Base-by-base conservation (phyloP, 2,113 vertebrate species). In the Oreamnos americanus region DNA sequence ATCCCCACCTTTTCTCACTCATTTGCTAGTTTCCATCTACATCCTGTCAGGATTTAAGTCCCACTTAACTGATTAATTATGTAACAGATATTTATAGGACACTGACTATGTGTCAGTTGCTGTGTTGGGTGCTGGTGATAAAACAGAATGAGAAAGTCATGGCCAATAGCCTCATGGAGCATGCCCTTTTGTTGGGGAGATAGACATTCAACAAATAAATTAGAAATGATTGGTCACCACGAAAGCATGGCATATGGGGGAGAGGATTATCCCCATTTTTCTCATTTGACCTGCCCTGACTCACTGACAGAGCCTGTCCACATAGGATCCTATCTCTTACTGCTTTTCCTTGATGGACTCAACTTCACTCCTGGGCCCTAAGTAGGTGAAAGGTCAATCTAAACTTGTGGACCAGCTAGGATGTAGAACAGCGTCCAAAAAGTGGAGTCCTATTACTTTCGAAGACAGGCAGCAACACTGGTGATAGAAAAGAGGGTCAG, bases 261-360 rank as follows among this genome's bases (percentile, higher is more conserved):
- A 95, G 23, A 97, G 12, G n/a, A 90, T 51, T 33, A n/a, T 33
- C n/a, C 21, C 3, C 4, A 67, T 85, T 96, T 96, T 55, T 16
- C 30, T 95, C 86, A 95, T 88, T 96, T 39, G 51, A 78, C 88
- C 39, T 94, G 25, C 14, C 9, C 33, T 36, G 33, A 67, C 28
- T 82, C n/a, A 87, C 39, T 36, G 39, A 88, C n/a, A 91, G 26
- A 94, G n/a, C 81, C 62, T 90, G 45, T 91, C 85, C 47, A 25
- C 67, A 62, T 45, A 88, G 33, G 78, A 76, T 57, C 58, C 28
- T 19, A 62, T 94, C 92, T 95, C 81, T 96, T 60, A 90, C 30
- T 23, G 81, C 74, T 97, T 97, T 97, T 97, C 94, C 87, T 97
- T 98, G 92, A 94, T 93, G 95, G 94, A 97, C 64, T 97, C 94